Evolutionary conservation across 1,140 invertebrate genomes (phyloP).

Genomic region (Linepithema humile): DNA sequence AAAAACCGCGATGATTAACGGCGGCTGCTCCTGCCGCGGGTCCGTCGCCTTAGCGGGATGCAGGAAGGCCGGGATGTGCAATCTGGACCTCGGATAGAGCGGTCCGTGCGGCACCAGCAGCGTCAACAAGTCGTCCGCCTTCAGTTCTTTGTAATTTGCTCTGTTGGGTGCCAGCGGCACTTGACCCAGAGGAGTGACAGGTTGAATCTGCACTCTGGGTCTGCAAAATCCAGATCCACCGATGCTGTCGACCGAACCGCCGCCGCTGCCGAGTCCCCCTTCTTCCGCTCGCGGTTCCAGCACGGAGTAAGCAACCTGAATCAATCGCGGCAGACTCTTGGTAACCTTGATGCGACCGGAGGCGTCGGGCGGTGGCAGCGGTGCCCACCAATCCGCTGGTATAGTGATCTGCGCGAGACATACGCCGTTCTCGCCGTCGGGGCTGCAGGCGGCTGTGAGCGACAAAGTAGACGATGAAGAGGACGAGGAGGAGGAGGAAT

Average conservation of each 20-base stretch:
- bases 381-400: conserved; percentile 95
- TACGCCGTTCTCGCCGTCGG: conserved; percentile 94
- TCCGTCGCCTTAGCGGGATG: conserved; percentile 86
- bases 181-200: conserved; percentile 88
- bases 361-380: conserved; percentile 86
- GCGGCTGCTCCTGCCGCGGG: conserved; percentile 78
- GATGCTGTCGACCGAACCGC: conserved; percentile 38
- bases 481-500: conserved; percentile 75
- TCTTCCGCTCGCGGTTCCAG: conserved; percentile 90
- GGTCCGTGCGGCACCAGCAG: conserved; percentile 95
- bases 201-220: conserved; percentile 91
- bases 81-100: conserved; percentile 93
- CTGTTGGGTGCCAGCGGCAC: conserved; percentile 90
- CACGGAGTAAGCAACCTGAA: conserved; percentile 93
- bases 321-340: conserved; percentile 88
- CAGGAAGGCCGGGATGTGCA: conserved; percentile 94
- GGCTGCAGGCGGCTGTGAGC: conserved; percentile 93
- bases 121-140: conserved; percentile 90
- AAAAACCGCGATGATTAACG: conserved; percentile 90
- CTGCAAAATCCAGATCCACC: conserved; percentile 86
- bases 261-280: conserved; percentile 76
- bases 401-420: conserved; percentile 93
- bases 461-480: conserved; percentile 75
- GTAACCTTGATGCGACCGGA: conserved; percentile 84
- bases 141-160: conserved; percentile 92